Base-by-base conservation (phyloP, 2,888 invertebrate species). In the Hemithea aestivaria region DNA sequence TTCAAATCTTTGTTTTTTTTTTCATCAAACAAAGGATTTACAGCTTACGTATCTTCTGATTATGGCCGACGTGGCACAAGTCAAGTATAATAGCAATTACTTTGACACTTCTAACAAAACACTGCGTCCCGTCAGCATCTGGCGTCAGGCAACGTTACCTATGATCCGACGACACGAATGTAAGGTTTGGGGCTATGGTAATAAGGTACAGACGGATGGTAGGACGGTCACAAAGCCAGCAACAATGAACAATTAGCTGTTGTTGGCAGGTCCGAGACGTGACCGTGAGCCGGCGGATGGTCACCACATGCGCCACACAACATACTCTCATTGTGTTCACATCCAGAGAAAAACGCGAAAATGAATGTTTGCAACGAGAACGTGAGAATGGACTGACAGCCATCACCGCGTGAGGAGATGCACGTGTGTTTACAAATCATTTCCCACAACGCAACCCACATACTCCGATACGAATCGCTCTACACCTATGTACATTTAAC, bases 121-220 rank as follows among this genome's bases (percentile, higher is more conserved):
- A 60, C 60, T 54, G 53, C 68, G 57, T 66, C 65, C 66, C 67
- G 67, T 61, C 48, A 63, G 64, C 73, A 74, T 71, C 68, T 73
- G 73, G 73, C 66, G 56, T 56, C 56, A 6, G 10, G 16, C 33
- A 24, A 38, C 35, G 25, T 42, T 44, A 31, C 7, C 12, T 16
- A 8, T 30, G 35, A 29, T 30, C 39, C 10, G 10, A 6, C 23
- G 40, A 39, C 12, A 11, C 20, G 5, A 40, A 9, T 35, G 2
- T 38, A 29, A 30, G 16, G 20, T 32, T 29, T 39, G 27, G 21
- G 23, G 6, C 9, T 22, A 20, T 22, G 5, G 12, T 6, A 33
- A 43, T 45, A 48, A 48, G 37, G 37, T 2, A 10, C n/a, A 10
- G 1, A n/a, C 6, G n/a, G 16, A 21, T 35, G 29, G 9, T 25